phyloP scores from a whole-genome alignment of 2,113 vertebrate species.

The Dipodomys merriami region DNA sequence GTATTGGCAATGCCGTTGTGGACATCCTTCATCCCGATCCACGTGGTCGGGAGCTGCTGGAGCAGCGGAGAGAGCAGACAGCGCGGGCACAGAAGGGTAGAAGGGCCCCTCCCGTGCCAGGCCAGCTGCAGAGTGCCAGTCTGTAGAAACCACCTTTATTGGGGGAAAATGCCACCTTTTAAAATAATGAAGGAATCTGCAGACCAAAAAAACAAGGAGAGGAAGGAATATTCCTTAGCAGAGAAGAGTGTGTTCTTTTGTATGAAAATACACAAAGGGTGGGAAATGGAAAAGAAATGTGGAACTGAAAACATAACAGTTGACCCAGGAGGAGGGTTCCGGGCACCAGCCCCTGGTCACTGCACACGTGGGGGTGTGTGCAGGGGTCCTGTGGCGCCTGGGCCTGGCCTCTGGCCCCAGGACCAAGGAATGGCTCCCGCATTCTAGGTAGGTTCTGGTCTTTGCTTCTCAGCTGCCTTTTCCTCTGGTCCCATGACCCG shows the following conservation, averaged over 20 bases:
- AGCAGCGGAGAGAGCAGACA: background rate
- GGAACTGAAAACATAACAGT: rapidly evolving
- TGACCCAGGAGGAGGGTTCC: background rate
- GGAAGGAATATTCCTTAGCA: background rate
- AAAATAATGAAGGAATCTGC: background rate
- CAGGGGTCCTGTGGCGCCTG: background rate
- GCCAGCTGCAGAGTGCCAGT: background rate
- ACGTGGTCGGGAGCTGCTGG: no score
- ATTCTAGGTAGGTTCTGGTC: rapidly evolving
- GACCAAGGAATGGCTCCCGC: rapidly evolving
- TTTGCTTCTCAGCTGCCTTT: background rate
- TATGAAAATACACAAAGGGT: background rate
- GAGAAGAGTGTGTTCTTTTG: background rate
- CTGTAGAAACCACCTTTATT: background rate
- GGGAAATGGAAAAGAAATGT: background rate
- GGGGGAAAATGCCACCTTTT: background rate
- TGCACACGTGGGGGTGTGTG: rapidly evolving
- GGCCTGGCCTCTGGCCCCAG: background rate
- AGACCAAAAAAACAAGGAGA: background rate
- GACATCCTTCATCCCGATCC: rapidly evolving
- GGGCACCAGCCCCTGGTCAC: background rate
- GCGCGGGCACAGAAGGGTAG: rapidly evolving
- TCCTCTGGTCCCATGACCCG: background rate
- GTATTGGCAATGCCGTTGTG: background rate
- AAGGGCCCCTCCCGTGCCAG: rapidly evolving